phyloP scores from a whole-genome alignment of 30 jellyfish, hydroid and myxozoan genomes.

The Sanderia malayensis region DNA sequence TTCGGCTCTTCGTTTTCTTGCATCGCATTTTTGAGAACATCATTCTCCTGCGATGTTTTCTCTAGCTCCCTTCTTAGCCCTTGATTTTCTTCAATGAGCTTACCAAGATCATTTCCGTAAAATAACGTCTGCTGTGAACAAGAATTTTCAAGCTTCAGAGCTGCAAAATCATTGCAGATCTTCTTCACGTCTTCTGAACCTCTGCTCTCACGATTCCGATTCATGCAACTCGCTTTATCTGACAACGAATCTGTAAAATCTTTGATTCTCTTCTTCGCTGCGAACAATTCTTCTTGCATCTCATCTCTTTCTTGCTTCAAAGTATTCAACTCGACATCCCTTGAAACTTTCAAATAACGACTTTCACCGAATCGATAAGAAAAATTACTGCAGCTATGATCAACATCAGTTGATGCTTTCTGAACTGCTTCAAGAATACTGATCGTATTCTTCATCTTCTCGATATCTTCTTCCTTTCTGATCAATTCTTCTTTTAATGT shows the following conservation, averaged over 20 bases:
- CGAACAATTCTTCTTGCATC: not conserved
- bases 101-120: slow-evolving; percentile 25
- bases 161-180: slow-evolving; percentile 5
- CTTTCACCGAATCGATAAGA: not conserved
- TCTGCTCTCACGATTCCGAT: slow-evolving; percentile 7
- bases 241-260: not conserved
- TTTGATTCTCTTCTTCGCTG: slow-evolving; percentile 3
- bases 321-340: not conserved
- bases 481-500: slow-evolving; percentile 4
- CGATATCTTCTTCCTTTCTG: not conserved
- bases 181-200: not conserved
- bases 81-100: slow-evolving; percentile 31
- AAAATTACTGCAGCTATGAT: not conserved
- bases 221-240: not conserved
- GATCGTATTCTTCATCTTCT: slow-evolving; percentile 7
- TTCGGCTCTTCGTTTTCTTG: not conserved
- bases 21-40: not conserved
- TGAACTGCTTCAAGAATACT: not conserved
- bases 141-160: slow-evolving; percentile 27
- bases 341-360: not conserved
- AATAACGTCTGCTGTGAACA: slow-evolving; percentile 37
- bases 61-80: slow-evolving; percentile 37
- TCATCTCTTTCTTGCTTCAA: not conserved
- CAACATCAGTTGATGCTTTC: not conserved
- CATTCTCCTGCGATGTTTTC: slow-evolving; percentile 26